These are phyloP conservation scores for Daboia siamensis DNA, from an alignment of 2,113 vertebrate species.

Conservation along the genomic window DNA sequence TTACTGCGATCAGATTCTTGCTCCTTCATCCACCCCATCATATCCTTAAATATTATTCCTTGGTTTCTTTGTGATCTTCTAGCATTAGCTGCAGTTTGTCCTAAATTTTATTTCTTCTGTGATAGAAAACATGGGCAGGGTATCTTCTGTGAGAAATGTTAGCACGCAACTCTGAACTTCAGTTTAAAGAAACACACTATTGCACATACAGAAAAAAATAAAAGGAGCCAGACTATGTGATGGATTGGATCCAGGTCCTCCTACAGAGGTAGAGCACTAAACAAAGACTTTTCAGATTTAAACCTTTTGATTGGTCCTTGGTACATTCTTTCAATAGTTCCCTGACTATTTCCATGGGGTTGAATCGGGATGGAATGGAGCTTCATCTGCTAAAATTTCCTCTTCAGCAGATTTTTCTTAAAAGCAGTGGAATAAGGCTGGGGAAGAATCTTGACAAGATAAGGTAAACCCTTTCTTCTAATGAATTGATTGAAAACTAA, in stretches of 20 bases:
- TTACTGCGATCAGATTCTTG: background rate
- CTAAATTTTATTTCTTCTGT: background rate
- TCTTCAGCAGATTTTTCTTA: background rate
- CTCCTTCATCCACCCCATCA: background rate
- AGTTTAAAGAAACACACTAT: background rate
- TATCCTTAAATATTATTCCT: background rate
- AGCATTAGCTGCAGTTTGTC: background rate
- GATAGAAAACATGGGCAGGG: background rate
- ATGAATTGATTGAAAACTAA: background rate
- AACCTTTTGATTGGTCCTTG: background rate
- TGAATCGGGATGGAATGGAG: background rate
- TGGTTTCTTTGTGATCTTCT: background rate
- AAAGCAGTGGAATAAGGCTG: background rate
- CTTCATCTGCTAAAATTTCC: background rate
- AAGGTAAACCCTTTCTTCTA: background rate
- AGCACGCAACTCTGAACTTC: background rate
- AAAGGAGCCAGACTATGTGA: background rate
- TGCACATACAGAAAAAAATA: too few species aligned
- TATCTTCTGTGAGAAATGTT: background rate
- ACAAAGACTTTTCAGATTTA: too few species aligned
- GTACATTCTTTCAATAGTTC: background rate
- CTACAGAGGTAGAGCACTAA: background rate
- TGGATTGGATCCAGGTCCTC: background rate
- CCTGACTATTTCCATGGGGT: background rate
- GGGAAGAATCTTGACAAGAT: background rate